These are phyloP conservation scores for Enteromius anoplus DNA, from an alignment of 2,797 vertebrate genomes.

Conservation along the genomic window DNA sequence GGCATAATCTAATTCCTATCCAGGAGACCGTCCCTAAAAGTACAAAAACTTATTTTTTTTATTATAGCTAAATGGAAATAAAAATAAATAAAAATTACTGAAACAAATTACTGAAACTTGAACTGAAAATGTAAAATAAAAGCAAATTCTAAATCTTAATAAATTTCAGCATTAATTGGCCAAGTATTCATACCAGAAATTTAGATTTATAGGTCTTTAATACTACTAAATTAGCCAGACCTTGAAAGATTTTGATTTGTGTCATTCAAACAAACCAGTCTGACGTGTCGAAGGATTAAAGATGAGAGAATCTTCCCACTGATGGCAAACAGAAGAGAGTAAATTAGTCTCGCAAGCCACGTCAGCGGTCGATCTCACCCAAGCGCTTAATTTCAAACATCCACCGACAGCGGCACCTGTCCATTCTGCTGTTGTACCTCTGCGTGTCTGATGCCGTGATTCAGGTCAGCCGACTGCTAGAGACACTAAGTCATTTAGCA, in stretches of 20 bases:
- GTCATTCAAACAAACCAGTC: background rate
- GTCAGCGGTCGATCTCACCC: background rate
- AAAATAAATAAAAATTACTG: background rate
- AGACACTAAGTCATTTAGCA: slow-evolving; percentile 62
- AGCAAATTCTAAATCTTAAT: background rate
- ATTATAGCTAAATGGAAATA: background rate
- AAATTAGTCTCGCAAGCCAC: no score
- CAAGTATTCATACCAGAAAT: no score
- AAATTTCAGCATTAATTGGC: no score
- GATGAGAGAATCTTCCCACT: background rate
- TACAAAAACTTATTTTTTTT: background rate
- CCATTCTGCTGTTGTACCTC: slow-evolving; percentile 39
- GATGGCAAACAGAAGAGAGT: background rate
- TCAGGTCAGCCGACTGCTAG: slow-evolving; percentile 67
- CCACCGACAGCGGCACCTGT: background rate
- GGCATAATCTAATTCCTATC: no score
- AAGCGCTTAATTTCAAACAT: background rate
- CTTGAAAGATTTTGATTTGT: background rate
- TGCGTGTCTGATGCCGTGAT: slow-evolving; percentile 60
- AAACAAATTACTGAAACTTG: background rate
- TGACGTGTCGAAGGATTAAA: background rate
- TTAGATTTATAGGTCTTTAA: background rate
- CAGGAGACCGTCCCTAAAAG: no score
- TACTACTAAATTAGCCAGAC: background rate
- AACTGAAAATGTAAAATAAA: background rate